Evolutionary conservation across 2,888 invertebrate genomes (phyloP), one percentile per base, ranked within the genome.

Genomic region (Ptilodon capucinus): DNA sequence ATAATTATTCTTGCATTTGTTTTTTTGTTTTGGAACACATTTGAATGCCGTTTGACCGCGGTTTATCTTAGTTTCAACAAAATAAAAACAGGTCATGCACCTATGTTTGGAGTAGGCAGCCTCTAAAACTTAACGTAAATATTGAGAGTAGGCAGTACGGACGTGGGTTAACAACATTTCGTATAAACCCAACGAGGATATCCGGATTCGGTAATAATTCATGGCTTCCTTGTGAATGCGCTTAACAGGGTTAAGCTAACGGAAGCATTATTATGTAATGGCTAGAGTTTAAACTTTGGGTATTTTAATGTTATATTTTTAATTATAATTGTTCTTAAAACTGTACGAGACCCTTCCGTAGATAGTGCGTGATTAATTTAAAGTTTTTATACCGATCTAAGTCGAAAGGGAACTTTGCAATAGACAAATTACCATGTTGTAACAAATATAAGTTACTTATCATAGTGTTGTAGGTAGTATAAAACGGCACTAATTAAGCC

Each of bases 141-240:
- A 21, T 39, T 0, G 21, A 38, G 11, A 21, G 14, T 4, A 21
- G n/a, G 5, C 0, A 13, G 30, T 16, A 46, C 35, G 14, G 35
- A 35, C 36, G 56, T 28, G 44, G 44, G 35, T 35, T 51, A 48
- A 49, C 14, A 21, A 34, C 36, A 47, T 58, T 42, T 49, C 46
- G 42, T 63, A 52, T 9, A 32, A 32, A 48, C 41, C 14, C 47
- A 61, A 61, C 46, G 41, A 61, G 64, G 64, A 61, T 51, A 52
- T 64, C 60, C 60, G 51, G 21, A 60, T 56, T 17, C 39, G 19
- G 56, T 13, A 4, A 17, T 48, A 48, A 43, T 50, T 42, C 50
- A 64, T 51, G 42, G 48, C 42, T 52, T 64, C 64, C 56, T 61
- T 36, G n/a, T n/a, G 6, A 45, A 6, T 40, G 14, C 18, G 16